Evolutionary conservation across 2,888 invertebrate genomes (phyloP), one percentile per base, ranked within the genome.

Genomic region (Chymomyza amoena): DNA sequence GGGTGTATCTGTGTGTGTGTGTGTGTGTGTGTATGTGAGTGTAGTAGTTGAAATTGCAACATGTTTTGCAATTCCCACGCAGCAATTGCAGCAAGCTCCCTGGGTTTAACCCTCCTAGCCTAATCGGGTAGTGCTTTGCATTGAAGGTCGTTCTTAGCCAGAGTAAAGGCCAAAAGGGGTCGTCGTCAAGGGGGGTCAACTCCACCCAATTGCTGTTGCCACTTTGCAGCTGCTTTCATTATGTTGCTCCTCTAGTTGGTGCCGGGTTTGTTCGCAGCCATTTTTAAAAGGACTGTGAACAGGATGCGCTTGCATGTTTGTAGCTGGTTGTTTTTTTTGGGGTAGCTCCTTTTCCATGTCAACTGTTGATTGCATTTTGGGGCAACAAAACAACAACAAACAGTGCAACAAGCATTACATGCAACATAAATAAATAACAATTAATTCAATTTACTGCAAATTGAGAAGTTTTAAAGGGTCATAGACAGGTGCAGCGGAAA

Each of bases 381-480:
- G 6, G 32, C 32, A 36, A 20, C 16, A 57, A 62, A 67, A 39
- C 57, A 18, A 13, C 10, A 56, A 15, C 62, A 25, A 59, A 51
- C 51, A 56, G 28, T 9, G 54, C 60, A 64, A 25, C 36, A 28
- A 18, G 54, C 54, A 61, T 39, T 61, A 32, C 61, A 56, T 50
- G 39, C 13, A 45, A 39, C 60, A 68, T 18, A 73, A 71, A 52
- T 25, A 69, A 71, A 72, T 72, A 61, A 67, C 66, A 72, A 65
- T 74, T 77, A 87, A 87, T 83, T 78, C 66, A 79, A 87, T 87
- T 85, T 76, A 45, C 18, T n/a, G 45, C 61, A 39, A 60, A 60
- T n/a, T 60, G 60, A 54, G 61, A 32, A 51, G 15, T 56, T 64
- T 66, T 61, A 61, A 62, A 62, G 62, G 28, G 16, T 52, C 51